Conservation (phyloP, 1,140 invertebrate species). For the Watersipora subatra region DNA sequence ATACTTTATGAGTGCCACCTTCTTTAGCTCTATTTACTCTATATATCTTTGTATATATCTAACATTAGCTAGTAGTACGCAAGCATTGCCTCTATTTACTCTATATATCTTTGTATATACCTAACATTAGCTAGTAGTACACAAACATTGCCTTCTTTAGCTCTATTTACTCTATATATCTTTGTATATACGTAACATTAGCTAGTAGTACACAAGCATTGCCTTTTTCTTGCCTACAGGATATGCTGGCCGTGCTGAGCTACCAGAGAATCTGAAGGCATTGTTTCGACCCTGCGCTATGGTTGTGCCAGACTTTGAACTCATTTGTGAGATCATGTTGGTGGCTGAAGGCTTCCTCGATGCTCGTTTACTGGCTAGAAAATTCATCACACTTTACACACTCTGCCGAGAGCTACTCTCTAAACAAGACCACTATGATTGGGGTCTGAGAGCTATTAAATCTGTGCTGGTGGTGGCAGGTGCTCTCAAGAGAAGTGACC, state of each 20-base stretch:
- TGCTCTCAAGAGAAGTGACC: constrained; percentile 77
- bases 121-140: too few relatives aligned
- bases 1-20: too few relatives aligned
- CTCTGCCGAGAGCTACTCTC: constrained; percentile 84
- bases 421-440: constrained; percentile 95
- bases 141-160: too few relatives aligned
- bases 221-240: too few relatives aligned
- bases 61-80: too few relatives aligned
- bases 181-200: too few relatives aligned
- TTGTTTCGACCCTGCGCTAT: constrained; percentile 88
- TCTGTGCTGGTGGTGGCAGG: constrained; percentile 89
- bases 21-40: too few relatives aligned
- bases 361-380: constrained; percentile 74
- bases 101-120: too few relatives aligned
- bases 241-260: constrained; percentile 82
- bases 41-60: too few relatives aligned
- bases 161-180: too few relatives aligned
- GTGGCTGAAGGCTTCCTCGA: constrained; percentile 94
- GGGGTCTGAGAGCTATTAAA: constrained; percentile 88
- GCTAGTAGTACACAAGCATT: too few relatives aligned
- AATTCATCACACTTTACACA: constrained; percentile 90
- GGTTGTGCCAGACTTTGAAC: constrained; percentile 92
- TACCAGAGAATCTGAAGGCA: constrained; percentile 75
- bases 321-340: constrained; percentile 96
- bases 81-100: too few relatives aligned